These are phyloP conservation scores for Leptestheria dahalacensis DNA, from an alignment of 1,140 invertebrate genomes.

Conservation along the genomic window DNA sequence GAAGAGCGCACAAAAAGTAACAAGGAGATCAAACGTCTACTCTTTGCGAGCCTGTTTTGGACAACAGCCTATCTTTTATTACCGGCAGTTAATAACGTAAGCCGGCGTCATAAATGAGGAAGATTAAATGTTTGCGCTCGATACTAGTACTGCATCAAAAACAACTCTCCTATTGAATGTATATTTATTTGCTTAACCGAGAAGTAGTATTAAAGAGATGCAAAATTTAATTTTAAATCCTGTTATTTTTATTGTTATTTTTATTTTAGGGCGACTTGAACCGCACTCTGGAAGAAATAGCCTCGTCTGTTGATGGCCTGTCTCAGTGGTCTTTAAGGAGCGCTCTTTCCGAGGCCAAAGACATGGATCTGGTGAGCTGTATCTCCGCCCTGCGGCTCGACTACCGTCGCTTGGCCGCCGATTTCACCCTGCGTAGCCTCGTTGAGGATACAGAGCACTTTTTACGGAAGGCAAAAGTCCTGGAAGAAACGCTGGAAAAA, in stretches of 20 bases:
- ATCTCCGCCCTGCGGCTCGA: background rate
- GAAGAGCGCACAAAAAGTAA: no score
- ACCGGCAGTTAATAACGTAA: no score
- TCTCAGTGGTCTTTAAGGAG: conserved; percentile 7
- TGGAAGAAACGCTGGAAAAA: conserved; percentile 18
- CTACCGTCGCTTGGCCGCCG: background rate
- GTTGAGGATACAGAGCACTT: conserved; percentile 18
- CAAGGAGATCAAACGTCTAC: no score
- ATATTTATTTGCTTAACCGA: no score
- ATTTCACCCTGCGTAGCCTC: background rate
- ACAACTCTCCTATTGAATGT: no score
- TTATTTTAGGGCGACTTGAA: conserved; percentile 47
- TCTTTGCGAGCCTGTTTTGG: no score
- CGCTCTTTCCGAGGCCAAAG: background rate
- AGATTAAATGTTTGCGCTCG: no score
- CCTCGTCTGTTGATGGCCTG: conserved; percentile 23
- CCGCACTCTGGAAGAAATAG: conserved; percentile 46
- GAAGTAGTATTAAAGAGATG: no score
- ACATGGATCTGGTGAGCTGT: background rate
- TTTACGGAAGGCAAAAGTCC: conserved; percentile 14
- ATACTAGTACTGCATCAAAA: no score
- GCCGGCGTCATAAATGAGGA: no score
- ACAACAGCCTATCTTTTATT: no score
- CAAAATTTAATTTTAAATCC: background rate
- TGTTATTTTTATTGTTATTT: conserved; percentile 12